These are phyloP conservation scores for Agrochola circellaris DNA, from an alignment of 2,888 invertebrate species.

Conservation along the genomic window DNA sequence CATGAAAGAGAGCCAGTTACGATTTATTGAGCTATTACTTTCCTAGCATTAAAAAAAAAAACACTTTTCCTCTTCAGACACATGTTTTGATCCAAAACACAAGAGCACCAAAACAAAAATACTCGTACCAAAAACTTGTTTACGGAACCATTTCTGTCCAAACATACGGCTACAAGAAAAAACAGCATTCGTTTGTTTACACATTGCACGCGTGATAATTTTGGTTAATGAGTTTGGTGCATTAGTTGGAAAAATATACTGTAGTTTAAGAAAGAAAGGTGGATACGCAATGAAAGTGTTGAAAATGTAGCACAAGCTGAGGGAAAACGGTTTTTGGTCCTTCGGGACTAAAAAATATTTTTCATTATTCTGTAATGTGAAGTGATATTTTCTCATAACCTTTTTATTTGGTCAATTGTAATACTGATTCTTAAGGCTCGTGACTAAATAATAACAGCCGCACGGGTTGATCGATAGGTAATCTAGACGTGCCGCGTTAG, in stretches of 20 bases:
- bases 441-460: no score
- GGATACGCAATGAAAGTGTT: slow-evolving; percentile 18
- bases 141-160: slow-evolving; percentile 51
- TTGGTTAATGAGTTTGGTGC: slow-evolving; percentile 56
- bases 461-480: no score
- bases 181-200: slow-evolving; percentile 50
- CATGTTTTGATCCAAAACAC: slow-evolving; percentile 28
- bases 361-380: not conserved
- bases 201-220: slow-evolving; percentile 41
- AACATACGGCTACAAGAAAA: slow-evolving; percentile 54
- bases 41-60: not conserved
- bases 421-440: not conserved
- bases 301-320: slow-evolving; percentile 25
- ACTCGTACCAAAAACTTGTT: slow-evolving; percentile 46
- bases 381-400: not conserved
- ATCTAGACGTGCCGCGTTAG: no score
- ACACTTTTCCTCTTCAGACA: not conserved
- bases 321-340: not conserved
- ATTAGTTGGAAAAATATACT: slow-evolving; percentile 58
- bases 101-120: slow-evolving; percentile 40
- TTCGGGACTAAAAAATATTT: not conserved
- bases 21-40: not conserved
- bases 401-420: not conserved
- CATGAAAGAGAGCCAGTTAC: not conserved
- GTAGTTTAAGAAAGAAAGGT: not conserved